phyloP scores from a whole-genome alignment of 1,140 invertebrate species.

The Dermatophagoides farinae region DNA sequence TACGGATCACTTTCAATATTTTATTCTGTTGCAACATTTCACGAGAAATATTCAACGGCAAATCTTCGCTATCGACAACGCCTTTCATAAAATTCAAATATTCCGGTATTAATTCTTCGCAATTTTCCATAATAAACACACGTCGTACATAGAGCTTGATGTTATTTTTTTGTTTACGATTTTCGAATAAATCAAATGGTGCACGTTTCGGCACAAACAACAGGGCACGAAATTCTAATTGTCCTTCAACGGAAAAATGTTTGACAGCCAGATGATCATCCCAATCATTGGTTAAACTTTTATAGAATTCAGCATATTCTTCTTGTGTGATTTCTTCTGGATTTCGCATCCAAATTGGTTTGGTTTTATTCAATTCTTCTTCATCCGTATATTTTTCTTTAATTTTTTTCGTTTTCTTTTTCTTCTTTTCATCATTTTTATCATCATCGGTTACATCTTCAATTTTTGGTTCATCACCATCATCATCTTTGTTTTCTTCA shows the following conservation, averaged over 20 bases:
- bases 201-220: constrained; percentile 82
- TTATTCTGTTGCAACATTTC: constrained; percentile 98
- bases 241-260: constrained; percentile 95
- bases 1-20: constrained; percentile 90
- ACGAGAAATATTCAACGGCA: constrained; percentile 92
- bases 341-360: constrained; percentile 95
- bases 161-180: constrained; percentile 96
- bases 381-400: constrained; percentile 96
- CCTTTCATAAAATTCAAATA: constrained; percentile 80
- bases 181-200: constrained; percentile 90
- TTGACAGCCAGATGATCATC: constrained; percentile 96
- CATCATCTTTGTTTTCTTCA: constrained; percentile 42
- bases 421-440: constrained; percentile 49
- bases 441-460: constrained; percentile 61
- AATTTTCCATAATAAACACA: constrained; percentile 99
- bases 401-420: constrained; percentile 85
- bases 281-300: constrained; percentile 91
- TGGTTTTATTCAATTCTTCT: constrained; percentile 94
- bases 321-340: constrained; percentile 91
- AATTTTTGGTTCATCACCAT: constrained; percentile 47
- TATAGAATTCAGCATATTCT: constrained; percentile 98
- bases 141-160: constrained; percentile 91
- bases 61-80: constrained; percentile 91
- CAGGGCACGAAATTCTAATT: constrained; percentile 86
- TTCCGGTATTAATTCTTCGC: constrained; percentile 91